These are phyloP conservation scores for Acrobasis repandana DNA, from an alignment of 2,888 invertebrate genomes.

Conservation along the genomic window DNA sequence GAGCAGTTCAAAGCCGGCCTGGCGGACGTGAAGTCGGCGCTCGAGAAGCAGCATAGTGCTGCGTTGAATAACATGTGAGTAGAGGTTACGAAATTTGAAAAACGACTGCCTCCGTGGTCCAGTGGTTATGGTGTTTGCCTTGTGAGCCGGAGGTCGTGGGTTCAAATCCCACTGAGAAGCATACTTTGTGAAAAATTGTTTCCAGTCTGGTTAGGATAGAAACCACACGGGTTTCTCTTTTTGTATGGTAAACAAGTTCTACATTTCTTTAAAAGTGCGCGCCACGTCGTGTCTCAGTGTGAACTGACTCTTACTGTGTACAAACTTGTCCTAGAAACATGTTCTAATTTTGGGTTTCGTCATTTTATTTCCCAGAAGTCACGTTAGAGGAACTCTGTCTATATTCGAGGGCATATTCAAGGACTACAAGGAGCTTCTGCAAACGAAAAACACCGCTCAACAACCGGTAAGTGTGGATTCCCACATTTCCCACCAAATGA, in stretches of 20 bases:
- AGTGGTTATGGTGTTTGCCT: too few species aligned
- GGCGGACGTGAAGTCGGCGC: conserved; percentile 47
- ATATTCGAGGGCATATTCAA: conserved; percentile 76
- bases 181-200: too few species aligned
- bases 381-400: conserved; percentile 61
- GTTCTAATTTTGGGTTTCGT: not conserved
- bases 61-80: conserved; percentile 61
- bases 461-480: conserved; percentile 45
- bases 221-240: too few species aligned
- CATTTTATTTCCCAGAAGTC: conserved; percentile 52
- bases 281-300: too few species aligned
- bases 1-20: conserved; percentile 52
- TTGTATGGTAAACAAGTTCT: too few species aligned
- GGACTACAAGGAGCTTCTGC: conserved; percentile 67
- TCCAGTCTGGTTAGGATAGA: too few species aligned
- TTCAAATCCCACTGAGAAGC: too few species aligned
- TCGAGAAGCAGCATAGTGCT: conserved; percentile 56
- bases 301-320: too few species aligned
- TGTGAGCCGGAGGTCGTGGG: too few species aligned
- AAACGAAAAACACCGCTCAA: conserved; percentile 47
- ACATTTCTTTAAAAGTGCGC: too few species aligned
- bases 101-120: too few species aligned
- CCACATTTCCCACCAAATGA: not conserved
- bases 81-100: conserved; percentile 1
- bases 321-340: too few species aligned